Percentiles rank a stretch among this genome's conserved stretches.
Conservation (phyloP, 2,888 invertebrate species). For the Eupithecia pulchellata region DNA sequence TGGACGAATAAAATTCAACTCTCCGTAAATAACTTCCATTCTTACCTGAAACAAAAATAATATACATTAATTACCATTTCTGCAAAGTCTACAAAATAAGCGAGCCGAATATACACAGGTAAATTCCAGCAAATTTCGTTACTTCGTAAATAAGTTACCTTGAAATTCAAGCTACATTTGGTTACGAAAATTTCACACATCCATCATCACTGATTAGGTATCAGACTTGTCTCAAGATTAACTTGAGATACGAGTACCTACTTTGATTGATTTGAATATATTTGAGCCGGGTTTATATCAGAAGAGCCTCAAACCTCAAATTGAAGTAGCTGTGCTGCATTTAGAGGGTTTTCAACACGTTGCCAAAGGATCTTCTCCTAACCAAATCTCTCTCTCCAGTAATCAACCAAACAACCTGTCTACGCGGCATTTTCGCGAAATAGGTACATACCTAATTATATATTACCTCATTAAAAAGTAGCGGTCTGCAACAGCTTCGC, state of each 20-base stretch:
- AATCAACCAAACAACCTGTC: background rate
- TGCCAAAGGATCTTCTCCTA: background rate
- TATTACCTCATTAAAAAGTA: too few relatives aligned
- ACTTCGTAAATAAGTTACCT: conserved; percentile 21
- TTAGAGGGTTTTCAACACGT: background rate
- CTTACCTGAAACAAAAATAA: conserved; percentile 24
- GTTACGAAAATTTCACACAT: conserved; percentile 36
- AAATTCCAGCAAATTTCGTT: background rate
- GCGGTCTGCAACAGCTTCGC: too few relatives aligned
- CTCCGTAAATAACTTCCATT: background rate
- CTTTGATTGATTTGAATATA: conserved; percentile 11
- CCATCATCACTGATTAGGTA: conserved; percentile 52
- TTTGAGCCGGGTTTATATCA: background rate
- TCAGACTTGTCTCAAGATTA: conserved; percentile 50
- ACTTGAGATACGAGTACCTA: conserved; percentile 44
- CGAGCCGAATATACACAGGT: background rate
- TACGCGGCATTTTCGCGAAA: background rate
- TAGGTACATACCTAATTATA: too few relatives aligned
- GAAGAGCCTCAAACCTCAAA: background rate
- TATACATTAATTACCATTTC: background rate
- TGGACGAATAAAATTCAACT: background rate
- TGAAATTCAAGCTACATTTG: conserved; percentile 22
- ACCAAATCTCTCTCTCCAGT: background rate
- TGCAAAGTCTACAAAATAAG: conserved; percentile 5
- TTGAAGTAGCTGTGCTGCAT: background rate